These are phyloP conservation scores for Pseudochirops corinnae DNA, from an alignment of 2,797 vertebrate genomes.

Conservation along the genomic window DNA sequence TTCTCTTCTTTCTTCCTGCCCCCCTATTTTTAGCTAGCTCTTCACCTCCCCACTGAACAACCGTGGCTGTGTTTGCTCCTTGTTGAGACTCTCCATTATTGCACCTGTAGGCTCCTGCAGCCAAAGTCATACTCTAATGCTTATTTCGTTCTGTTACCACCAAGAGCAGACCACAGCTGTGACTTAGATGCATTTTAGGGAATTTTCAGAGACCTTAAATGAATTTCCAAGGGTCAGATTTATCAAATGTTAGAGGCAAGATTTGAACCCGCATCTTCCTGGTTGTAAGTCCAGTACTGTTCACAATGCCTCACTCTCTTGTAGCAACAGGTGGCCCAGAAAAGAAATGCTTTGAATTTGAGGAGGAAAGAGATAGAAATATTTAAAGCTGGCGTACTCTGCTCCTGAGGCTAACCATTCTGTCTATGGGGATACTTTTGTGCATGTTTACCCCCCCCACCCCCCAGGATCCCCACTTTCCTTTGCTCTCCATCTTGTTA, in stretches of 20 bases:
- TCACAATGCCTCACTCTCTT: background rate
- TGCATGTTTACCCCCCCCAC: too few relatives aligned
- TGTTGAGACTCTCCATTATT: background rate
- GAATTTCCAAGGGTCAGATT: background rate
- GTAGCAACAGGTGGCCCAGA: background rate
- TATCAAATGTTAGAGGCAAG: background rate
- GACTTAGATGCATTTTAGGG: background rate
- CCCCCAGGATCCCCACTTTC: background rate
- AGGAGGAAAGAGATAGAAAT: background rate
- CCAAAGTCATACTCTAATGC: background rate
- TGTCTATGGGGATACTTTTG: background rate
- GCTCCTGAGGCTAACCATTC: background rate
- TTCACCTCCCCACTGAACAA: background rate
- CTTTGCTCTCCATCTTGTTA: background rate
- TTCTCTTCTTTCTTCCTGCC: background rate
- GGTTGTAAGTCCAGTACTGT: background rate
- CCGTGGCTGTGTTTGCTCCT: background rate
- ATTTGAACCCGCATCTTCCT: background rate
- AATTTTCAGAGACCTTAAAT: background rate
- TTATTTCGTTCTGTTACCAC: background rate
- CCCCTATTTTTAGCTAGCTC: background rate
- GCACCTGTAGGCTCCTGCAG: background rate
- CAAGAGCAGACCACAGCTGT: background rate
- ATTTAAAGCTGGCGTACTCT: background rate
- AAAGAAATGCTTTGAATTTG: background rate